Percentiles rank a stretch among this genome's conserved stretches.
Conservation (phyloP, 2,113 vertebrate species). For the Telmatochromis bifrenatus region DNA sequence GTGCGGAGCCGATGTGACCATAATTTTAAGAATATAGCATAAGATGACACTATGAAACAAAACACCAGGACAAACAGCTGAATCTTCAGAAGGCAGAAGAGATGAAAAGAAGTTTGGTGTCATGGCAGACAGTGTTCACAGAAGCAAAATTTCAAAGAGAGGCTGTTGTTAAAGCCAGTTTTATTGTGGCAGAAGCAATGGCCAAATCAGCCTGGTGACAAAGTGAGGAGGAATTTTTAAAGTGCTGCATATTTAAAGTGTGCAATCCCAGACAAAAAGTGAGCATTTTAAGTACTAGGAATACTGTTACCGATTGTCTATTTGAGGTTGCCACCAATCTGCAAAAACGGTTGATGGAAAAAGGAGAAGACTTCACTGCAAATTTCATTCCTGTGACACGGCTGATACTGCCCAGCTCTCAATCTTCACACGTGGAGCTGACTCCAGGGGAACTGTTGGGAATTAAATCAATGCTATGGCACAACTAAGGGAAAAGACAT, state of each 20-base stretch:
- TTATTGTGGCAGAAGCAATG: neutral
- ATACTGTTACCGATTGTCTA: neutral
- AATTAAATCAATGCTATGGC: neutral
- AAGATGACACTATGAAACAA: neutral
- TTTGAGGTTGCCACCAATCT: constrained; percentile 4
- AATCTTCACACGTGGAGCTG: neutral
- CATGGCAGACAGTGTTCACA: neutral
- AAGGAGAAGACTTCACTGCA: neutral
- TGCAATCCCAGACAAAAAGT: neutral
- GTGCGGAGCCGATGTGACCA: neutral
- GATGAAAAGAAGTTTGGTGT: neutral
- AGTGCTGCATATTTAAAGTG: neutral
- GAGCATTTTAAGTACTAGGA: neutral
- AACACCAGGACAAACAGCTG: neutral
- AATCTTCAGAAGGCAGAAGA: neutral
- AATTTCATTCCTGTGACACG: neutral
- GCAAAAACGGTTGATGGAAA: neutral
- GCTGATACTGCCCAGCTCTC: constrained; percentile 31
- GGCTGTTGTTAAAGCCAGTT: neutral
- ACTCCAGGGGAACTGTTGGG: neutral
- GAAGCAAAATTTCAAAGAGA: neutral
- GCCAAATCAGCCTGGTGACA: neutral
- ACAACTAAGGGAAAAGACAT: neutral
- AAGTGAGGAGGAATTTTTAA: neutral
- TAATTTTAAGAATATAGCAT: neutral